Percentiles rank a stretch among this genome's conserved stretches.
These are phyloP conservation scores for Galbula dea DNA, from an alignment of 2,113 vertebrate genomes.

Conservation along the genomic window DNA sequence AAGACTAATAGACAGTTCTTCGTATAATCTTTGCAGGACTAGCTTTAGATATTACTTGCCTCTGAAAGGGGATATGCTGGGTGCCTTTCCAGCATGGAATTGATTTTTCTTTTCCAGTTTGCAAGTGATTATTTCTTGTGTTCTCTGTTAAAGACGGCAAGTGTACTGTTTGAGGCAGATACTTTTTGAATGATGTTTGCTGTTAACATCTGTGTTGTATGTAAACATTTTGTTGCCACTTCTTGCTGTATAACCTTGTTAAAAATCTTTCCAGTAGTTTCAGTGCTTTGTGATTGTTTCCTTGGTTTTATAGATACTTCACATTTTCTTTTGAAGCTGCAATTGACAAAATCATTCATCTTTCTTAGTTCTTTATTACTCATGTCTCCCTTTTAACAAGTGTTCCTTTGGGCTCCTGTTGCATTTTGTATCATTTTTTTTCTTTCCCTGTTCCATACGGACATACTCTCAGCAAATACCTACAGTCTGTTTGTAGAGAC, in stretches of 20 bases:
- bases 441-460: background rate
- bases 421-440: background rate
- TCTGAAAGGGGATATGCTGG: background rate
- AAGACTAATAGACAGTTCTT: background rate
- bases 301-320: background rate
- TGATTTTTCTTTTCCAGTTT: background rate
- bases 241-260: background rate
- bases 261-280: background rate
- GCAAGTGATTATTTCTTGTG: background rate
- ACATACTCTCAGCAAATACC: background rate
- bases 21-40: background rate
- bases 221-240: background rate
- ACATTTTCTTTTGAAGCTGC: background rate
- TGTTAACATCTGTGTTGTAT: background rate
- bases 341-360: background rate
- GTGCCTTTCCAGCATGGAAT: background rate
- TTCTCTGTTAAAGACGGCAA: background rate
- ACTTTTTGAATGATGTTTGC: background rate
- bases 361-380: background rate
- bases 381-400: background rate
- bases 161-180: background rate
- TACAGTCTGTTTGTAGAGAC: background rate
- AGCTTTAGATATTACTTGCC: background rate
- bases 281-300: background rate
- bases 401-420: background rate